These are phyloP conservation scores for Nyctereutes procyonoides DNA, from an alignment of 2,113 vertebrate species.

Conservation along the genomic window DNA sequence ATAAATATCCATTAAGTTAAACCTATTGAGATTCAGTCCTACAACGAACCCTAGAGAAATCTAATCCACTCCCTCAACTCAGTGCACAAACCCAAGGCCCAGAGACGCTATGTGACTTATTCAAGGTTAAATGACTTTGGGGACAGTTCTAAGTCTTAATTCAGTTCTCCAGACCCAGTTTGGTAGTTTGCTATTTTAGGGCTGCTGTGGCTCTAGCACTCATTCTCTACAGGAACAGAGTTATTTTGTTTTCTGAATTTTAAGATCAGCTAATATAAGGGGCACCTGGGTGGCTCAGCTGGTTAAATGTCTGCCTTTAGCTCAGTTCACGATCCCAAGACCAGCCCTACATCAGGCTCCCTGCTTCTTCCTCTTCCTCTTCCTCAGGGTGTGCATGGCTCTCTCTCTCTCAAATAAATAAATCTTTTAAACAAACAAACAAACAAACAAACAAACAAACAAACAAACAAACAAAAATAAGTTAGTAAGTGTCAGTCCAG, in stretches of 20 bases:
- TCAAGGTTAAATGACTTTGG: not conserved
- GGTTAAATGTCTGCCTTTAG: too few relatives aligned
- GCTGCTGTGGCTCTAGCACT: not conserved
- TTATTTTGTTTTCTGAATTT: conserved; percentile 48
- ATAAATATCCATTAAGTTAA: conserved; percentile 41
- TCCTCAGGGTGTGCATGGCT: too few relatives aligned
- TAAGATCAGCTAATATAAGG: not conserved
- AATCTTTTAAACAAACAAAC: too few relatives aligned
- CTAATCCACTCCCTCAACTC: not conserved
- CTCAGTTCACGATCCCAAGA: too few relatives aligned
- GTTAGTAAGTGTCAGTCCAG: conserved; percentile 2
- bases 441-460: too few relatives aligned
- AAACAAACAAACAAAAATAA: not conserved
- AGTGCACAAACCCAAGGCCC: not conserved
- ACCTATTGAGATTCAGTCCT: conserved; percentile 43
- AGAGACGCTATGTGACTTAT: not conserved
- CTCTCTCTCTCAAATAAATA: too few relatives aligned
- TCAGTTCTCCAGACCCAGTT: not conserved
- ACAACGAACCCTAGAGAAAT: conserved; percentile 9
- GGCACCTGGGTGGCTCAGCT: too few relatives aligned
- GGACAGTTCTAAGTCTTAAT: not conserved
- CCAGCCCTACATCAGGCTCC: too few relatives aligned
- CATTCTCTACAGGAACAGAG: not conserved
- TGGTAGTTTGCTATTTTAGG: not conserved
- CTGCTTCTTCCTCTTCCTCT: too few relatives aligned